These are phyloP conservation scores for Bruchidius siliquastri DNA, from an alignment of 2,888 invertebrate species.

Conservation along the genomic window DNA sequence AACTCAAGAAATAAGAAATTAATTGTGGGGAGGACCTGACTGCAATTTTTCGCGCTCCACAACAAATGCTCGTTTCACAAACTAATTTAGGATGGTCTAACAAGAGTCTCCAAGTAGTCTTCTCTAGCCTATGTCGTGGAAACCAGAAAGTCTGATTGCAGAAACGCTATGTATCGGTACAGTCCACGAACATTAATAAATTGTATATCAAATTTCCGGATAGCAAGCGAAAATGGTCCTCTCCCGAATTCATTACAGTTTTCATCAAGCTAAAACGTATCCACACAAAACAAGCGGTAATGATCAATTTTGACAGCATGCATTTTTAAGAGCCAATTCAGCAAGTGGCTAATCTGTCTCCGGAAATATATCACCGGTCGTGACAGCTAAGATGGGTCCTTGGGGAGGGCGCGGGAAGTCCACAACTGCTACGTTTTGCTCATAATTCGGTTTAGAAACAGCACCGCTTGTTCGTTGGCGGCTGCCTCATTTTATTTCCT, in stretches of 20 bases:
- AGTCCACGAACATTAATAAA: not conserved
- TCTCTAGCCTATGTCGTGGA: no score
- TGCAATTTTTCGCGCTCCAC: no score
- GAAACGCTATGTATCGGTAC: no score
- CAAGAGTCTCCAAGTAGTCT: no score
- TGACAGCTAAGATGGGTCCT: slow-evolving; percentile 24
- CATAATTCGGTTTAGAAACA: not conserved
- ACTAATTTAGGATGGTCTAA: no score
- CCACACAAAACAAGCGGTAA: slow-evolving; percentile 8
- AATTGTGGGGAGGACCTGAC: no score
- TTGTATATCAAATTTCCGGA: not conserved
- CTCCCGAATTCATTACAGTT: not conserved
- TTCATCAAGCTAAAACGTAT: not conserved
- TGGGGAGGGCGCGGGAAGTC: slow-evolving; percentile 12
- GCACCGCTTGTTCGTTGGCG: not conserved
- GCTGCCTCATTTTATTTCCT: not conserved
- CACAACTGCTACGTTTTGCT: not conserved
- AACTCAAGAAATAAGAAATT: no score
- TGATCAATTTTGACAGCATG: slow-evolving; percentile 18
- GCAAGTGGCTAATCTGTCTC: slow-evolving; percentile 21
- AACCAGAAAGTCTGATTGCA: no score
- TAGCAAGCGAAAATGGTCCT: not conserved
- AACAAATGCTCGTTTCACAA: no score
- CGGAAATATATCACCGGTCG: slow-evolving; percentile 23
- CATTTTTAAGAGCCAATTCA: slow-evolving; percentile 23